Percentiles rank a stretch among this genome's conserved stretches.
phyloP scores from a whole-genome alignment of 2,113 vertebrate genomes.

The Pandion haliaetus region DNA sequence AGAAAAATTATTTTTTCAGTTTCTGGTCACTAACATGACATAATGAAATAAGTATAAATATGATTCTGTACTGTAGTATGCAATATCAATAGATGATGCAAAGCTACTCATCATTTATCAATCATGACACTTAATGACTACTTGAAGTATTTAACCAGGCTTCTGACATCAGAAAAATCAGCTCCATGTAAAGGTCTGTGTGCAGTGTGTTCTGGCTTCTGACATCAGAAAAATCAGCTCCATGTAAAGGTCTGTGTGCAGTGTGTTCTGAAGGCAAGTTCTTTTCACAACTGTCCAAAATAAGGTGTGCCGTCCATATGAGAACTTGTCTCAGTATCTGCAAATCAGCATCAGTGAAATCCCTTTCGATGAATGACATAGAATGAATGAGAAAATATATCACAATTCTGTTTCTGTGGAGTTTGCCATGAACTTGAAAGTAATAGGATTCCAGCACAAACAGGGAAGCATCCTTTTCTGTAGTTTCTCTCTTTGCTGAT shows the following conservation, averaged over 20 bases:
- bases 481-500: not conserved
- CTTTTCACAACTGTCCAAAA: not conserved
- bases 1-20: not conserved
- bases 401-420: not conserved
- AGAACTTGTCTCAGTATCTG: not conserved
- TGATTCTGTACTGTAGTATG: not conserved
- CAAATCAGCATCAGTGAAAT: not conserved
- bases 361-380: not conserved
- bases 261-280: not conserved
- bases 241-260: rapidly evolving
- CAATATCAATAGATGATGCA: not conserved
- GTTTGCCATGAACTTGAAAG: not conserved
- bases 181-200: rapidly evolving
- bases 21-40: not conserved
- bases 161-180: not conserved
- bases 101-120: not conserved
- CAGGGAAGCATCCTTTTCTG: not conserved
- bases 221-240: not conserved
- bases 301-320: not conserved
- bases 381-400: not conserved
- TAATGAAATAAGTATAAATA: not conserved
- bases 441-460: not conserved
- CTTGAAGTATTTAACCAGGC: not conserved
- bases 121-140: not conserved
- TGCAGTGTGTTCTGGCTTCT: not conserved